Evolutionary conservation across 2,113 vertebrate species (phyloP), one percentile per base, ranked within the genome.

Genomic region (Phaethon lepturus): DNA sequence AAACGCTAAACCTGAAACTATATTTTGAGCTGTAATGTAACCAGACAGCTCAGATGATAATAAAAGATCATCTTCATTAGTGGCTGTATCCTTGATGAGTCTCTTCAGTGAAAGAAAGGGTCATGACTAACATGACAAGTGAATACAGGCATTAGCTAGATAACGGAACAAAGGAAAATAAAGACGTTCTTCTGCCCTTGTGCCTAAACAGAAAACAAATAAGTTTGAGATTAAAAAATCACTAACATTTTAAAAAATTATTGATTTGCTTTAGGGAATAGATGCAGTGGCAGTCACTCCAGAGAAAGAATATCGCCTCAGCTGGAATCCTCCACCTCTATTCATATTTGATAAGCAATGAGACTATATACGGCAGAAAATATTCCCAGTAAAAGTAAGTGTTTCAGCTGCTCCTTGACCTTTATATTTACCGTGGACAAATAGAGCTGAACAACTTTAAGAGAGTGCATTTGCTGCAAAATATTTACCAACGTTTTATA

Each of bases 61-160:
- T 77, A 35, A 84, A 96, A 86, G 23, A 87, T 89, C n/a, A 63
- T 97, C 59, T 88, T 95, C 56, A 93, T 95, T 91, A 97, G 44
- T 13, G 63, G 31, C 50, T 88, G 14, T 73, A 93, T 67, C 53
- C 35, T 86, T 94, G 78, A 95, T 92, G 92, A 95, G 64, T 69
- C 22, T 96, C 84, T 86, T 74, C 68, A 90, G 47, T 81, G 81
- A 82, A 95, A 84, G 53, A 78, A 69, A 63, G 81, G 55, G 35
- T 92, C 67, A 66, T 23, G 49, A 52, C 22, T 53, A 77, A 58
- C 45, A 87, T 84, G 94, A 31, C 29, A 83, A 78, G 50, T 63
- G 38, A 96, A 80, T 84, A 62, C 95, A 95, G 14, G 19, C 26
- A 44, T 69, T 82, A 93, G 10, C 8, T 81, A 69, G 10, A 24